Evolutionary conservation across 1,140 invertebrate genomes (phyloP).

Genomic region (Nymphalis io): DNA sequence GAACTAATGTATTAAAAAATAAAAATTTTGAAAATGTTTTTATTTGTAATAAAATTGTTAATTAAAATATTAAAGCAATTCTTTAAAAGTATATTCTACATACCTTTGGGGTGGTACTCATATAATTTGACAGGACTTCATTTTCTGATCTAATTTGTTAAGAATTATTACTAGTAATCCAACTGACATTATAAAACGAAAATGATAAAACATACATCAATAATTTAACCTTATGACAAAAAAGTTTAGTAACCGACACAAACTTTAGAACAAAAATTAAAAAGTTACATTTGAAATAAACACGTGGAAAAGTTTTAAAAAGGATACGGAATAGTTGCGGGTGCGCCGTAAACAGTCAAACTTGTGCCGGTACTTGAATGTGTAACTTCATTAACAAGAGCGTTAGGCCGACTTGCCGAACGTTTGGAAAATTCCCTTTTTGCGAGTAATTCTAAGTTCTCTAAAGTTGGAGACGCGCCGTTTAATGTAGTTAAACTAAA

Average conservation of each 20-base stretch:
- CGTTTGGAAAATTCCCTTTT: constrained; percentile 83
- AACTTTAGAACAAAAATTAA: constrained; percentile 1
- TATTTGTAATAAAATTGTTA: too few species aligned
- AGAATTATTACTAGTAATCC: constrained; percentile 43
- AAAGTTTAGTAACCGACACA: background rate
- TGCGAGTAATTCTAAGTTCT: constrained; percentile 82
- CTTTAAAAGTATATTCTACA: constrained; percentile 21
- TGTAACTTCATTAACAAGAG: constrained; percentile 56
- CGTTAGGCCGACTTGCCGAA: constrained; percentile 54
- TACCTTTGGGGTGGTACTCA: constrained; percentile 74
- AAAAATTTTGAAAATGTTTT: too few species aligned
- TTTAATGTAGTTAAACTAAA: constrained; percentile 83
- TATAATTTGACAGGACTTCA: constrained; percentile 75
- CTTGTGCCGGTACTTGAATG: constrained; percentile 59
- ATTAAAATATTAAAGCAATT: too few species aligned
- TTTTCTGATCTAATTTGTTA: constrained; percentile 68
- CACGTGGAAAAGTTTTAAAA: constrained; percentile 65
- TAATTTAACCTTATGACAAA: background rate
- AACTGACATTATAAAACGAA: background rate
- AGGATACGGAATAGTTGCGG: constrained; percentile 69
- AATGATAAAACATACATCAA: background rate
- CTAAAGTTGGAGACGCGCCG: constrained; percentile 81
- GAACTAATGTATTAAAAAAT: too few species aligned
- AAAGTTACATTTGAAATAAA: constrained; percentile 38
- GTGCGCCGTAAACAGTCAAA: constrained; percentile 64